Conservation (phyloP, 1,140 invertebrate genomes). For the Mya arenaria region DNA sequence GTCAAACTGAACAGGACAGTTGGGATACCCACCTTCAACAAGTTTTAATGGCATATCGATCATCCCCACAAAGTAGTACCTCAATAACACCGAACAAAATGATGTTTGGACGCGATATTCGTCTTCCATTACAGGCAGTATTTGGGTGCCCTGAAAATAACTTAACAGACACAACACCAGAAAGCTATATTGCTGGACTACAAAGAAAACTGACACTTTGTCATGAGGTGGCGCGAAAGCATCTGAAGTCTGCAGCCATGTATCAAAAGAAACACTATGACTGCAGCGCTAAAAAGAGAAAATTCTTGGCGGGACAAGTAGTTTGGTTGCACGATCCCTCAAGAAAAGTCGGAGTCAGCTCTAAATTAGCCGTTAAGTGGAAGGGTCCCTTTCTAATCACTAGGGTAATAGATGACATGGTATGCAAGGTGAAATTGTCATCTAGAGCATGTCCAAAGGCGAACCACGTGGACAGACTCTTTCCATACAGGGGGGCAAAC, state of each 20-base stretch:
- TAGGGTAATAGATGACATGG: slow-evolving; percentile 22
- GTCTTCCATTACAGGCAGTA: neutral
- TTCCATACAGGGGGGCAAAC: slow-evolving; percentile 36
- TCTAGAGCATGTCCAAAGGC: neutral
- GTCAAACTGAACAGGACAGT: neutral
- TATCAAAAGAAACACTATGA: neutral
- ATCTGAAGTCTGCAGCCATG: neutral
- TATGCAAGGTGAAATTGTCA: neutral
- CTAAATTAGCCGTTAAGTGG: slow-evolving; percentile 15
- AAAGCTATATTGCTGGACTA: neutral
- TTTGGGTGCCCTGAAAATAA: slow-evolving; percentile 1
- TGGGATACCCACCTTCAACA: neutral
- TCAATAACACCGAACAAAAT: slow-evolving; percentile 50
- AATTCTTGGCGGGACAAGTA: neutral
- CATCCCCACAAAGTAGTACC: slow-evolving; percentile 42
- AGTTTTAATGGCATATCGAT: slow-evolving; percentile 31
- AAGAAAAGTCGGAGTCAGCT: neutral
- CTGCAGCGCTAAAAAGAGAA: neutral
- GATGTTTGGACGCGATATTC: slow-evolving; percentile 57
- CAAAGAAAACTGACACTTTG: neutral
- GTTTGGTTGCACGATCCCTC: slow-evolving; percentile 30
- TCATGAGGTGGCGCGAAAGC: neutral
- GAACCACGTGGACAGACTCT: slow-evolving; percentile 17
- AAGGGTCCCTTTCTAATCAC: slow-evolving; percentile 9
- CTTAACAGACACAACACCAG: neutral